phyloP scores from a whole-genome alignment of 2,797 vertebrate species.

The Chromis chromis region DNA sequence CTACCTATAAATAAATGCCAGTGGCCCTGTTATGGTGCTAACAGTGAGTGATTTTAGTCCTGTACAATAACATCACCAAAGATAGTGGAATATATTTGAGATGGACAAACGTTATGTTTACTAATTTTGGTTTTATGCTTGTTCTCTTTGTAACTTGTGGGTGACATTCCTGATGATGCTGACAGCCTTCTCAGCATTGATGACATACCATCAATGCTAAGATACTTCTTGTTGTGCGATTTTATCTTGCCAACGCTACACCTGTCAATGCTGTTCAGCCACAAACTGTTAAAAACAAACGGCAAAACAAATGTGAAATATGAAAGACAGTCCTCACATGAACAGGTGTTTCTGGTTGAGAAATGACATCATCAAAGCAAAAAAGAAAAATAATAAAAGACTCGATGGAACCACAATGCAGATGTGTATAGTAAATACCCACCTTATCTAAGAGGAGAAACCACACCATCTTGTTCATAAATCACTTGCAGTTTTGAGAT shows the following conservation, averaged over 20 bases:
- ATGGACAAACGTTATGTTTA: fast-evolving
- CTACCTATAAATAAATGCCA: neutral
- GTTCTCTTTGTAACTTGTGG: neutral
- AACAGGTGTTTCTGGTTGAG: neutral
- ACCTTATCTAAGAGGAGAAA: constrained; percentile 32
- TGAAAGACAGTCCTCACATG: neutral
- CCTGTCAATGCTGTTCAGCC: constrained; percentile 5
- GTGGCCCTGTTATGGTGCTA: neutral
- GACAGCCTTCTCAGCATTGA: neutral
- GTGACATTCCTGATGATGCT: neutral
- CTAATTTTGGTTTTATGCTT: neutral
- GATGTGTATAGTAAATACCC: fast-evolving
- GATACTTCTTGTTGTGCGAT: neutral
- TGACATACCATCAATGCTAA: neutral
- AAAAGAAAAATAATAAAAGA: neutral
- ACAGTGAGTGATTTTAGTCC: neutral
- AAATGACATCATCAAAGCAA: neutral
- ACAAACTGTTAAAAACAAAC: neutral
- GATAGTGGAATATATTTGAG: neutral
- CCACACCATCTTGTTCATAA: constrained; percentile 44
- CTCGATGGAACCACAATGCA: neutral
- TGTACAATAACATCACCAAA: neutral
- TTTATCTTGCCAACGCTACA: neutral
- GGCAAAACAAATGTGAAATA: neutral
- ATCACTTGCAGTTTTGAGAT: constrained; percentile 84